phyloP scores from a whole-genome alignment of 2,113 vertebrate genomes.

The Physeter macrocephalus region DNA sequence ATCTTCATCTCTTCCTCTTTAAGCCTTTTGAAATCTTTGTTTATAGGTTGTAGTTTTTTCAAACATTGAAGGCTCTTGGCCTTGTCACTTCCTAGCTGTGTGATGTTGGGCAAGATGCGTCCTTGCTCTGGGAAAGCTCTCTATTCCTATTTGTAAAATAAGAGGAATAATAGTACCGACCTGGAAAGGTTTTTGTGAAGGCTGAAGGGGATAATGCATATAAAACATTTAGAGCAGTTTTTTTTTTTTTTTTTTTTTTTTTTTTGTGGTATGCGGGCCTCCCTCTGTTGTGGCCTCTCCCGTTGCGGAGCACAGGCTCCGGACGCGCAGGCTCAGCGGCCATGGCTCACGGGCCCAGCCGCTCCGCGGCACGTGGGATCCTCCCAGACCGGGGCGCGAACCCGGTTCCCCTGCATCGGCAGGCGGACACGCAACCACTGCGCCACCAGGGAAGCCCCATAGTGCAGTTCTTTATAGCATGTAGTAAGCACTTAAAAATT shows the following conservation, averaged over 20 bases:
- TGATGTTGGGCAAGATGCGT: background rate
- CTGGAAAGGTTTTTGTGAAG: background rate
- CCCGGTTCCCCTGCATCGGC: no score
- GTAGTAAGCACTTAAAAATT: background rate
- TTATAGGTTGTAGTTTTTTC: background rate
- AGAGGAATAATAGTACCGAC: background rate
- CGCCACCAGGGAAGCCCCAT: no score
- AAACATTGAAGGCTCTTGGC: background rate
- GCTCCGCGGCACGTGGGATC: no score
- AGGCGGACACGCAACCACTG: no score
- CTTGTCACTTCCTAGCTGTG: background rate
- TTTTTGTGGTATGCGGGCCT: no score
- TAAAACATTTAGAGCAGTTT: background rate
- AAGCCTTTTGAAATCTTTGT: background rate
- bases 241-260: no score
- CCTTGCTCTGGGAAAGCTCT: background rate
- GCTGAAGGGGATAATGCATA: background rate
- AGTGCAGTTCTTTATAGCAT: background rate
- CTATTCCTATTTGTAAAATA: background rate
- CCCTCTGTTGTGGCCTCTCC: no score
- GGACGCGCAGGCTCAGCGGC: no score
- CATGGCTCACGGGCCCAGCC: no score
- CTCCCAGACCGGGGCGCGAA: no score
- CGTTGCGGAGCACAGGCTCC: no score
- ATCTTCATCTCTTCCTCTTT: background rate